Conservation (phyloP, 2,888 invertebrate species). For the Agrotis ipsilon region DNA sequence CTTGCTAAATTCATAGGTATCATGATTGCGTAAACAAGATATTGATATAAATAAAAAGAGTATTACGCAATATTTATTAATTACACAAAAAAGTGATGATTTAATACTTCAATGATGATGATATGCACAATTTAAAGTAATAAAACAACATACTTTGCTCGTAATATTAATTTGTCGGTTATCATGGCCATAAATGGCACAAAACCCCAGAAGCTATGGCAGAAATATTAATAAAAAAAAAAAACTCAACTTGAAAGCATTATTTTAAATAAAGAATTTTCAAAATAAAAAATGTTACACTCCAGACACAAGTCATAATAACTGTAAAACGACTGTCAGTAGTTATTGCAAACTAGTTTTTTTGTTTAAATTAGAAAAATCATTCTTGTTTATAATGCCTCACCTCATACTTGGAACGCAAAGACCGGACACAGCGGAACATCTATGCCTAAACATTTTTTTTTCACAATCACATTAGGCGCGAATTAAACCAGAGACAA, state of each 20-base stretch:
- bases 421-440: constrained; percentile 62
- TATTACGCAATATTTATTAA: constrained; percentile 28
- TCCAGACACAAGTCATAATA: background rate
- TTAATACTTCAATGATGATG: constrained; percentile 8
- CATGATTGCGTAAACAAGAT: constrained; percentile 10
- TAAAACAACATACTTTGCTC: background rate
- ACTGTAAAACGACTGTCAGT: background rate
- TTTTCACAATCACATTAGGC: constrained; percentile 48
- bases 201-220: too few relatives aligned
- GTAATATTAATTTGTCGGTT: too few relatives aligned
- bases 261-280: too few relatives aligned
- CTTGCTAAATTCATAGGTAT: constrained; percentile 19
- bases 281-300: background rate
- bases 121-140: background rate
- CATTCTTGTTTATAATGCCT: constrained; percentile 1
- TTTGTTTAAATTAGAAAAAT: background rate
- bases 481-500: constrained; percentile 49
- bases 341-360: background rate
- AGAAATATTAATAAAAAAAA: too few relatives aligned
- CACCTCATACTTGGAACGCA: constrained; percentile 59
- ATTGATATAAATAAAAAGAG: constrained; percentile 20
- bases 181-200: background rate
- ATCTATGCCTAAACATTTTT: constrained; percentile 64
- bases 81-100: background rate
- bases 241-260: background rate